These are phyloP conservation scores for Zeugodacus cucurbitae DNA, from an alignment of 1,140 invertebrate genomes.

Conservation along the genomic window DNA sequence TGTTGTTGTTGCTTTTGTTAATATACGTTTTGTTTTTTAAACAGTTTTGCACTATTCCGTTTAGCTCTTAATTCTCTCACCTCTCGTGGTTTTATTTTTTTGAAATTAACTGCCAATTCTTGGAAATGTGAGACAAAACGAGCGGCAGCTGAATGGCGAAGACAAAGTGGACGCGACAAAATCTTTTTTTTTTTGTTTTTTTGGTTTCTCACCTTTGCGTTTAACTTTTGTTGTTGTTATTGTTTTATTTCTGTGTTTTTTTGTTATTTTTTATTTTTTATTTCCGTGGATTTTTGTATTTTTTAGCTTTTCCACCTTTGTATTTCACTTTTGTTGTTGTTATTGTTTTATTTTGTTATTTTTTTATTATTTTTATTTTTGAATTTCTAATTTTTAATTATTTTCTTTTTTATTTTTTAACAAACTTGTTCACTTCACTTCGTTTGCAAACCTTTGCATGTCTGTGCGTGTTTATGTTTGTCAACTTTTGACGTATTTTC, in stretches of 20 bases:
- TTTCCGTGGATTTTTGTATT: background rate
- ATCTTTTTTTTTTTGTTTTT: background rate
- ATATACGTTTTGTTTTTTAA: background rate
- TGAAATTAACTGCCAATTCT: conserved; percentile 64
- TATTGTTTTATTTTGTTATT: background rate
- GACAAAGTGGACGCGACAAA: background rate
- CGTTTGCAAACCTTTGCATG: no score
- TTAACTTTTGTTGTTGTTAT: background rate
- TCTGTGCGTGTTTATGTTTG: background rate
- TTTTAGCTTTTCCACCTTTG: background rate
- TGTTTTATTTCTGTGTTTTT: background rate
- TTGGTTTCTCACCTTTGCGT: background rate
- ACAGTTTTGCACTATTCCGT: background rate
- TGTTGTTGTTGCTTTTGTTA: background rate
- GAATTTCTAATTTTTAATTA: background rate
- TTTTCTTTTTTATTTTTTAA: background rate
- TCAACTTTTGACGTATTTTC: background rate
- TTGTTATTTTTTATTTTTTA: background rate
- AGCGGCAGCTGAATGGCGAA: background rate
- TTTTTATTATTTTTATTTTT: background rate
- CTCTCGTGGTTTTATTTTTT: conserved; percentile 45
- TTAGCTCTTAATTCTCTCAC: background rate
- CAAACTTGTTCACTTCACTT: background rate
- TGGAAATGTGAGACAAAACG: conserved; percentile 47
- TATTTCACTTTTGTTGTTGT: background rate